These are phyloP conservation scores for Ormyrus pomaceus DNA, from an alignment of 2,888 invertebrate species.

Conservation along the genomic window DNA sequence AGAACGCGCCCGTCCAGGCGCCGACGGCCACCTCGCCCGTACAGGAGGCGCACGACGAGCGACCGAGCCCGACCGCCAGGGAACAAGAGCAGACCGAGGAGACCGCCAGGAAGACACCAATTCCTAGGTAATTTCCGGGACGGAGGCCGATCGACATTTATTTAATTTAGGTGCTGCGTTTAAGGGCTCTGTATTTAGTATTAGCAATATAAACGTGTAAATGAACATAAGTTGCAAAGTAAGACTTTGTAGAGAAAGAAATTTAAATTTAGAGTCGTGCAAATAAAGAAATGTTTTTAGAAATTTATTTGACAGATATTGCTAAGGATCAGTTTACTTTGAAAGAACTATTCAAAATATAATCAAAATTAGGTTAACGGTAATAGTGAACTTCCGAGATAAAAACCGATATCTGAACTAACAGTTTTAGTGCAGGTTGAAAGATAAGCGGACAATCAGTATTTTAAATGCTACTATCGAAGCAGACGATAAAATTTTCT, in stretches of 20 bases:
- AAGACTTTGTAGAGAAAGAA: too few relatives aligned
- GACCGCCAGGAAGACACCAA: constrained; percentile 78
- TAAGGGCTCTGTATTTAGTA: not conserved
- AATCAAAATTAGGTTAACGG: too few relatives aligned
- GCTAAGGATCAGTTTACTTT: too few relatives aligned
- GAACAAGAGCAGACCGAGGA: constrained; percentile 40
- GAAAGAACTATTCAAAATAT: too few relatives aligned
- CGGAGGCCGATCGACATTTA: too few relatives aligned
- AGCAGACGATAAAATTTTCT: too few relatives aligned
- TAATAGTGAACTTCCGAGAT: too few relatives aligned
- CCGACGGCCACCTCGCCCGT: constrained; percentile 58
- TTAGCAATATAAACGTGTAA: too few relatives aligned
- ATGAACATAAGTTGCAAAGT: not conserved
- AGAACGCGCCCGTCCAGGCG: constrained; percentile 78
- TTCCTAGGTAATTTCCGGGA: constrained; percentile 74
- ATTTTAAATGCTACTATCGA: too few relatives aligned
- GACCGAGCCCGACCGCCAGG: constrained; percentile 49
- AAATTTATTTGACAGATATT: constrained; percentile 30
- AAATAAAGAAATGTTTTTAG: constrained; percentile 31
- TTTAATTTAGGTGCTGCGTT: too few relatives aligned
- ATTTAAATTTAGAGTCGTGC: not conserved
- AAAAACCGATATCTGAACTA: not conserved
- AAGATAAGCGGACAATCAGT: too few relatives aligned
- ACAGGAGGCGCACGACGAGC: constrained; percentile 78
- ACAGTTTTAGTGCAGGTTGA: too few relatives aligned